phyloP scores from a whole-genome alignment of 2,797 vertebrate species.

The Coregonus suidteri region DNA sequence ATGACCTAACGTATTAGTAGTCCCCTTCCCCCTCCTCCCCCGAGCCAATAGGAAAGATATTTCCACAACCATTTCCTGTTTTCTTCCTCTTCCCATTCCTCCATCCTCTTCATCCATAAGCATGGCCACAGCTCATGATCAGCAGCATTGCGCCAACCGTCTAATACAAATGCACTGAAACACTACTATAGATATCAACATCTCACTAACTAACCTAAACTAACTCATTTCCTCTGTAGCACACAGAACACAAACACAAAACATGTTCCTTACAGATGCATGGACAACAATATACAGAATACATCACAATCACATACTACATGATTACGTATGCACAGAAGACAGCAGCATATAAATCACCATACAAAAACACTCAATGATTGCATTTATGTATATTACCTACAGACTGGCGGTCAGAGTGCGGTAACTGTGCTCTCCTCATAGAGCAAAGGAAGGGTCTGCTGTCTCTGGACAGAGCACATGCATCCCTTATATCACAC shows the following conservation, averaged over 20 bases:
- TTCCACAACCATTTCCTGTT: not conserved
- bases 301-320: not conserved
- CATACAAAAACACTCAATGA: constrained; percentile 4
- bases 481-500: constrained; percentile 22
- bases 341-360: not conserved
- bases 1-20: not conserved
- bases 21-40: constrained; percentile 6
- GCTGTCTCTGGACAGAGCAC: constrained; percentile 33
- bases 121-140: not conserved
- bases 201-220: constrained; percentile 5
- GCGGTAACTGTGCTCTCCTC: constrained; percentile 35
- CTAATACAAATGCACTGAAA: not conserved
- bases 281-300: not conserved
- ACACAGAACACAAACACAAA: not conserved
- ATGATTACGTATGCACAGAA: not conserved
- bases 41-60: not conserved
- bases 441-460: constrained; percentile 37
- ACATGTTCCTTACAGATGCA: not conserved
- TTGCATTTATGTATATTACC: constrained; percentile 36
- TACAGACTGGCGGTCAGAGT: constrained; percentile 30
- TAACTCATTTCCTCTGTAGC: not conserved
- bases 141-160: not conserved
- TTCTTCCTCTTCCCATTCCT: not conserved
- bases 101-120: constrained; percentile 6
- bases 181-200: not conserved